A percentile compares a stretch with the other conserved stretches of the same genome.
Conservation (phyloP, 1,140 invertebrate genomes). For the Onthophagus taurus region DNA sequence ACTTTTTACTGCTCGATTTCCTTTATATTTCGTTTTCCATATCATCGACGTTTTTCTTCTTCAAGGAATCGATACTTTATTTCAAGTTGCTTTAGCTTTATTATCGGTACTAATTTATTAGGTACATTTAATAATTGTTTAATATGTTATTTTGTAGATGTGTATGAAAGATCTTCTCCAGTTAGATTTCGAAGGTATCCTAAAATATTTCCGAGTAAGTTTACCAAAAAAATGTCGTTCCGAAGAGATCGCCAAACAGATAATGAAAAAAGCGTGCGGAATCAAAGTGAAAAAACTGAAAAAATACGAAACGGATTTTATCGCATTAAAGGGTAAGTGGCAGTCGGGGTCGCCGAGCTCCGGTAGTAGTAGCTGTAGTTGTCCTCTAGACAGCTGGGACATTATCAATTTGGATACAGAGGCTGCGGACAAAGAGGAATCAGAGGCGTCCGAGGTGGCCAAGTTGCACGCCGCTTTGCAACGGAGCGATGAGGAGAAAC, state of each 20-base stretch:
- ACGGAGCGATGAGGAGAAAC: conserved; percentile 76
- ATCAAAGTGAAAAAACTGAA: conserved; percentile 90
- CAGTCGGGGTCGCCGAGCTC: no score
- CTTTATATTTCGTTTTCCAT: conserved; percentile 93
- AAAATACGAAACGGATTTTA: conserved; percentile 94
- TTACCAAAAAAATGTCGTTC: conserved; percentile 92
- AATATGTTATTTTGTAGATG: conserved; percentile 43
- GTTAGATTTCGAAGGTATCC: conserved; percentile 94
- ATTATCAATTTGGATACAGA: conserved; percentile 42
- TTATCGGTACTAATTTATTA: conserved; percentile 58
- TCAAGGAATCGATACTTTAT: conserved; percentile 89
- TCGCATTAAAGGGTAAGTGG: conserved; percentile 64
- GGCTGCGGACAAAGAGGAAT: conserved; percentile 69
- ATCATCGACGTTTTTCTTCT: conserved; percentile 94
- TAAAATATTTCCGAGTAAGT: conserved; percentile 90
- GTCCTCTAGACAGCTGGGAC: conserved; percentile 36
- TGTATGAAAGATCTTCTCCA: conserved; percentile 89
- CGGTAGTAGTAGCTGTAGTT: conserved; percentile 18
- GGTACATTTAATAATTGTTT: not conserved
- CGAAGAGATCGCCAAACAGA: conserved; percentile 76
- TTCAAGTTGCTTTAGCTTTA: conserved; percentile 90
- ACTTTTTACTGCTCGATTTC: conserved; percentile 96
- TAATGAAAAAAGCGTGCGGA: conserved; percentile 83
- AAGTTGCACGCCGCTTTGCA: conserved; percentile 60
- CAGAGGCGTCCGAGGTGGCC: conserved; percentile 69